These are phyloP conservation scores for Rhinolophus sinicus DNA, from an alignment of 2,113 vertebrate species.

Conservation along the genomic window DNA sequence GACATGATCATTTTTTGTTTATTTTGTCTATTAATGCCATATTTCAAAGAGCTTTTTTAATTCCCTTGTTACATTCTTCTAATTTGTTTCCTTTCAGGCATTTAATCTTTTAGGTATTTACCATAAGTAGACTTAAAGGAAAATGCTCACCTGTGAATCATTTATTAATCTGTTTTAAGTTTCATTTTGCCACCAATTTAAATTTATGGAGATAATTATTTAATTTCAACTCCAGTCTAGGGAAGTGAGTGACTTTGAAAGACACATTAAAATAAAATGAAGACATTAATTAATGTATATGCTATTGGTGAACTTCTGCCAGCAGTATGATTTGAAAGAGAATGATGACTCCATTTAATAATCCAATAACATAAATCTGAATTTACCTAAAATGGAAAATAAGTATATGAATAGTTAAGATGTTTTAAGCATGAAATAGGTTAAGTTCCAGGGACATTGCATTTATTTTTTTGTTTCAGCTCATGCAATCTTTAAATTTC, in stretches of 20 bases:
- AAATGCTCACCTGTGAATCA: not conserved
- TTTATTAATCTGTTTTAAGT: conserved; percentile 20
- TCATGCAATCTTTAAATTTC: not conserved
- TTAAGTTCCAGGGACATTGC: not conserved
- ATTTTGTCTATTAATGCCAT: not conserved
- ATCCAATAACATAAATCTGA: conserved; percentile 34
- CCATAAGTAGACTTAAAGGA: not conserved
- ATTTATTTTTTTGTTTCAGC: not conserved
- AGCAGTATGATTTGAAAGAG: conserved; percentile 14
- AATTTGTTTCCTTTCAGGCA: not conserved
- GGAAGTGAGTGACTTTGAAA: conserved; percentile 38
- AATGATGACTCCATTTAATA: conserved; percentile 26
- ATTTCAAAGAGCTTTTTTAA: not conserved
- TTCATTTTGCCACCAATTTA: not conserved
- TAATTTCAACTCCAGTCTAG: conserved; percentile 8
- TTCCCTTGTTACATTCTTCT: not conserved
- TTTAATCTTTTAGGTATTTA: conserved; percentile 28
- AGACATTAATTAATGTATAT: conserved; percentile 54
- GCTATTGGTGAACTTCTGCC: conserved; percentile 16
- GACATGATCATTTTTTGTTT: not conserved
- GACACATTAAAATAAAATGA: conserved; percentile 52
- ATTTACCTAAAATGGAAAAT: conserved; percentile 26
- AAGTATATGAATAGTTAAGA: not conserved
- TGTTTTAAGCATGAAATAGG: not conserved
- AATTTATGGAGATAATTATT: conserved; percentile 50